Conservation (phyloP, 2,888 invertebrate species). For the Spicauda simplicius region DNA sequence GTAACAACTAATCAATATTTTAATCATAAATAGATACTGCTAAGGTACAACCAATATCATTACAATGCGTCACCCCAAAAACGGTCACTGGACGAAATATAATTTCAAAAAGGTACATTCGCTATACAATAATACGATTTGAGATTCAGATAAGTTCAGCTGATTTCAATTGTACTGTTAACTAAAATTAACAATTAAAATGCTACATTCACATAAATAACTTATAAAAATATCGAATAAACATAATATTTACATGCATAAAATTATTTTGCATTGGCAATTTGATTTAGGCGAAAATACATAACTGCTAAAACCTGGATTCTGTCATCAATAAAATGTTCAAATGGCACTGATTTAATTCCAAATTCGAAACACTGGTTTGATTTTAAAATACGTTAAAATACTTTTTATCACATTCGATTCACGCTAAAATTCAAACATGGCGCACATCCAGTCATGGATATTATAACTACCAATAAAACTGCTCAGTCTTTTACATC, state of each 20-base stretch:
- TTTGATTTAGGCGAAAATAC: conserved; percentile 51
- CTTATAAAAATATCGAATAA: conserved; percentile 65
- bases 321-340: conserved; percentile 69
- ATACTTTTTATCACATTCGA: conserved; percentile 77
- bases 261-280: conserved; percentile 62
- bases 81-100: conserved; percentile 79
- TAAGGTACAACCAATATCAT: conserved; percentile 78
- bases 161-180: conserved; percentile 74
- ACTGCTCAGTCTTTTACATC: conserved; percentile 79
- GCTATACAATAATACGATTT: conserved; percentile 70
- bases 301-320: conserved; percentile 56
- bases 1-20: conserved; percentile 84
- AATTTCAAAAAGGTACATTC: conserved; percentile 72
- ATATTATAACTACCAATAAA: conserved; percentile 69
- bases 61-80: conserved; percentile 64
- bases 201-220: conserved; percentile 82
- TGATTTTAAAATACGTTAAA: conserved; percentile 66
- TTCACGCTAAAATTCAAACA: conserved; percentile 67
- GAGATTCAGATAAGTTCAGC: conserved; percentile 83
- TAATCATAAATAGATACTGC: conserved; percentile 81
- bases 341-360: conserved; percentile 70
- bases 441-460: conserved; percentile 70
- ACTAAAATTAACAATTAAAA: conserved; percentile 52
- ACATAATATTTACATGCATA: conserved; percentile 76
- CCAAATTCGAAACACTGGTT: conserved; percentile 51